These are phyloP conservation scores for Luperina nickerlii DNA, from an alignment of 2,888 invertebrate genomes.

Conservation along the genomic window DNA sequence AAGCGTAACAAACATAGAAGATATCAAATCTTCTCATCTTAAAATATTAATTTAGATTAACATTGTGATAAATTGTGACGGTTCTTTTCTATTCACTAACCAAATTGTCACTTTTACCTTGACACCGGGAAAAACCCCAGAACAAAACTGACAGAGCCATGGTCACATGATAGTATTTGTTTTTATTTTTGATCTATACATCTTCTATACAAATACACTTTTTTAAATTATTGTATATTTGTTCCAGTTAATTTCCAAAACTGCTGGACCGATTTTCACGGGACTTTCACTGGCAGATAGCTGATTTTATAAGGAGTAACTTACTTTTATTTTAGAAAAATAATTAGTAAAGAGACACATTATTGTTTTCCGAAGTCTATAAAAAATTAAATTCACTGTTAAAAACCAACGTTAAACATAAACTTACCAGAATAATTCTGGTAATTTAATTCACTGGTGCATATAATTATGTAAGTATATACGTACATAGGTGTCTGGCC, in stretches of 20 bases:
- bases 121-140: neutral
- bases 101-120: neutral
- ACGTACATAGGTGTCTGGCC: conserved; percentile 26
- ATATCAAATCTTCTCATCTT: no score
- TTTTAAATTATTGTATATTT: neutral
- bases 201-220: neutral
- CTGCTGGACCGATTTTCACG: neutral
- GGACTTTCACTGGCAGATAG: neutral
- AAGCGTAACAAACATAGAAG: no score
- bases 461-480: conserved; percentile 34
- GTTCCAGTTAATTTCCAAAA: neutral
- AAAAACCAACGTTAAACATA: neutral
- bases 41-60: neutral
- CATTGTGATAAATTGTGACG: neutral
- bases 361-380: neutral
- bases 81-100: neutral
- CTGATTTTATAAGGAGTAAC: neutral
- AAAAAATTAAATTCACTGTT: neutral
- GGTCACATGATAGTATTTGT: neutral
- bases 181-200: neutral
- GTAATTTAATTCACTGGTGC: conserved; percentile 12
- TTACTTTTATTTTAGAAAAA: neutral
- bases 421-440: conserved; percentile 13
- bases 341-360: neutral
- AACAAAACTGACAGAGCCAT: neutral